Conservation (phyloP, 2,888 invertebrate genomes). For the Choreutis nemorana region DNA sequence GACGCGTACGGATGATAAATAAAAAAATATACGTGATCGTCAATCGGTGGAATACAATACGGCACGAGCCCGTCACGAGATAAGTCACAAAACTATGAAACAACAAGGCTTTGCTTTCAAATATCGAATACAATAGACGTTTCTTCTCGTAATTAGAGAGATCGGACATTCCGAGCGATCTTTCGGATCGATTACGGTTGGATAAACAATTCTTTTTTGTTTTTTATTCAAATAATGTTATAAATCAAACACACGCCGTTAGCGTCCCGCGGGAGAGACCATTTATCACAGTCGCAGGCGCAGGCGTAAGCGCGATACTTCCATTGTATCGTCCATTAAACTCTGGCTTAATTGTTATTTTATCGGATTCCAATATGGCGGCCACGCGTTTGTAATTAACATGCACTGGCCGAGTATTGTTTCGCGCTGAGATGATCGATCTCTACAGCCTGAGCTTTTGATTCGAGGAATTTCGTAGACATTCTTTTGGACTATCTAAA, state of each 20-base stretch:
- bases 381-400: slow-evolving; percentile 32
- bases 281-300: slow-evolving; percentile 47
- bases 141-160: slow-evolving; percentile 20
- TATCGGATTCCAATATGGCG: slow-evolving; percentile 53
- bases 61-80: too few species aligned
- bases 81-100: too few species aligned
- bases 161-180: slow-evolving; percentile 22
- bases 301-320: slow-evolving; percentile 17
- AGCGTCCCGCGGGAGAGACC: slow-evolving; percentile 38
- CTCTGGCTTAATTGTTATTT: slow-evolving; percentile 61
- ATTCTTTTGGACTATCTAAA: too few species aligned
- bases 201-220: slow-evolving; percentile 49
- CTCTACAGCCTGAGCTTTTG: too few species aligned
- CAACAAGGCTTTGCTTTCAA: slow-evolving; percentile 7
- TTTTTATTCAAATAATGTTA: slow-evolving; percentile 52
- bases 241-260: slow-evolving; percentile 59
- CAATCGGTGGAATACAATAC: too few species aligned
- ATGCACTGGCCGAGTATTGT: background rate
- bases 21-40: background rate
- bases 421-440: too few species aligned
- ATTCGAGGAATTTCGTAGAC: too few species aligned
- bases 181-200: slow-evolving; percentile 48
- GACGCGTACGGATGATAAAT: background rate
- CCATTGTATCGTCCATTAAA: slow-evolving; percentile 51
- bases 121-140: slow-evolving; percentile 8